Evolutionary conservation across 1,140 invertebrate genomes (phyloP).

Genomic region (Drosophila kikkawai): DNA sequence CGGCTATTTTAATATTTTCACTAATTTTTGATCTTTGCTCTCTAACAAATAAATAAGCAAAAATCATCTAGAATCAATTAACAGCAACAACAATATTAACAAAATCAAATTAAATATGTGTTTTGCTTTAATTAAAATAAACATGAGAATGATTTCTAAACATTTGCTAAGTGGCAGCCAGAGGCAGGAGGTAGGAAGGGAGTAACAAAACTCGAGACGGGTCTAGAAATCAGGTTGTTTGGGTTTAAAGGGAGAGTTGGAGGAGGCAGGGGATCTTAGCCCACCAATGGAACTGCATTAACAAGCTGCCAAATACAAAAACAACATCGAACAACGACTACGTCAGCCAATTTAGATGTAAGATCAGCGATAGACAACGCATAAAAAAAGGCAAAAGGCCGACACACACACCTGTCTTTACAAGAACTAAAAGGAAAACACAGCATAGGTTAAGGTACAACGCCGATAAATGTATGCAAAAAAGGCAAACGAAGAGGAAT

Average conservation of each 20-base stretch:
- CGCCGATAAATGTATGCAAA: slow-evolving; percentile 60
- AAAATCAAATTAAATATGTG: slow-evolving; percentile 53
- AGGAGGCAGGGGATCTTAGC: neutral
- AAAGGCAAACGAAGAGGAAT: slow-evolving; percentile 28
- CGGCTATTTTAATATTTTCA: slow-evolving; percentile 78
- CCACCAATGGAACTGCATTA: slow-evolving; percentile 57
- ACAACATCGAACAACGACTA: slow-evolving; percentile 11
- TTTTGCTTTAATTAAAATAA: slow-evolving; percentile 76
- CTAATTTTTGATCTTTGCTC: slow-evolving; percentile 51
- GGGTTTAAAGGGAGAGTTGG: neutral
- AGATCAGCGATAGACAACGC: slow-evolving; percentile 74
- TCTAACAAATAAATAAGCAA: slow-evolving; percentile 43
- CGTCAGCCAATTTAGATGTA: slow-evolving; percentile 73
- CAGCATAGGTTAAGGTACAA: slow-evolving; percentile 14
- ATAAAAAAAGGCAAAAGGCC: slow-evolving; percentile 39
- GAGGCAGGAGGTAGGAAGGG: neutral
- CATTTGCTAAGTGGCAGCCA: slow-evolving; percentile 49
- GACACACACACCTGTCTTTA: slow-evolving; percentile 65
- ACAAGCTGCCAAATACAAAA: slow-evolving; percentile 23
- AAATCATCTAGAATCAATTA: slow-evolving; percentile 58
- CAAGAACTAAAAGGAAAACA: slow-evolving; percentile 26
- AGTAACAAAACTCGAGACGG: slow-evolving; percentile 18
- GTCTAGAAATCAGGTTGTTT: slow-evolving; percentile 36
- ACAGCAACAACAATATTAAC: slow-evolving; percentile 34
- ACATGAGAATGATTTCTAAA: slow-evolving; percentile 75